phyloP scores from a whole-genome alignment of 2,113 vertebrate genomes.

The Saimiri boliviensis region DNA sequence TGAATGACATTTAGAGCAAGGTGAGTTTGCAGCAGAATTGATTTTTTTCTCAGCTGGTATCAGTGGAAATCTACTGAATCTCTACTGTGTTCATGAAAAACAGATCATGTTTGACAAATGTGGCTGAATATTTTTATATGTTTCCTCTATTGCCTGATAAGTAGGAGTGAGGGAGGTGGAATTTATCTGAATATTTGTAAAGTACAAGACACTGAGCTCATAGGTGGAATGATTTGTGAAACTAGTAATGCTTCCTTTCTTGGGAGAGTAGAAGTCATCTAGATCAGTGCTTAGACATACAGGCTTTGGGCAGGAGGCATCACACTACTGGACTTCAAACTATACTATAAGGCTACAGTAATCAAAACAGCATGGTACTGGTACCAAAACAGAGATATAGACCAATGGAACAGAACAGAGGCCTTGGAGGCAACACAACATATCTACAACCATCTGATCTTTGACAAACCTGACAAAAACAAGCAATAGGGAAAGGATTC shows the following conservation, averaged over 20 bases:
- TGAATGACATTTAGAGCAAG: conserved; percentile 44
- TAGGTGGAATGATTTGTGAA: conserved; percentile 74
- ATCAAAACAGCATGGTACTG: no score
- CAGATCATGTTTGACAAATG: conserved; percentile 81
- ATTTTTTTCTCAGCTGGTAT: conserved; percentile 69
- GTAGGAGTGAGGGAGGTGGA: conserved; percentile 69
- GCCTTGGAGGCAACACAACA: no score
- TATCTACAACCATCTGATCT: no score
- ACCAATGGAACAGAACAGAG: no score
- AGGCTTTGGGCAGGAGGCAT: no score
- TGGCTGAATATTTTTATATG: conserved; percentile 74
- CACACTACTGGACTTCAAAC: no score
- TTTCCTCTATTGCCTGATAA: conserved; percentile 62
- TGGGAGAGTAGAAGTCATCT: not conserved
- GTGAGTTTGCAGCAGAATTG: conserved; percentile 65
- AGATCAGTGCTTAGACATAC: not conserved
- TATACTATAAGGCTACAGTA: no score
- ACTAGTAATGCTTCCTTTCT: conserved; percentile 7
- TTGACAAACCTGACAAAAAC: no score
- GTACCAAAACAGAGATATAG: no score
- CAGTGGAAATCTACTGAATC: conserved; percentile 77
- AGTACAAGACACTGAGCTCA: conserved; percentile 69
- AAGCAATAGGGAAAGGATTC: no score
- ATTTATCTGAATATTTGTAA: conserved; percentile 82
- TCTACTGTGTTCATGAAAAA: conserved; percentile 67